A percentile compares a stretch with the other conserved stretches of the same genome.
Evolutionary conservation across 1,140 invertebrate genomes (phyloP).

Genomic region (Zaprionus vittiger): DNA sequence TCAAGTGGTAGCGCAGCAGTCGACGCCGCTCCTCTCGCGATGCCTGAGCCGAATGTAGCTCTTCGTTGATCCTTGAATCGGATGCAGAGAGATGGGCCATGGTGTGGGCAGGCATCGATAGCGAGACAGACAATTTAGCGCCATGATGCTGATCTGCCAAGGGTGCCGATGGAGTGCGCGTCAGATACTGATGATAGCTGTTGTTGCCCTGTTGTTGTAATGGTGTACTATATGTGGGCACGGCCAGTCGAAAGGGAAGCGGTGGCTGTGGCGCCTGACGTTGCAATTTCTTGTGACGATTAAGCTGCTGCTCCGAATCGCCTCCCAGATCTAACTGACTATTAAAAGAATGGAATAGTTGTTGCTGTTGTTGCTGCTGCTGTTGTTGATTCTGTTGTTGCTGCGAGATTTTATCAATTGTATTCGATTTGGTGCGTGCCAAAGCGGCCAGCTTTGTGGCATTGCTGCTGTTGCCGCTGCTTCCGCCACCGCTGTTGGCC

Average conservation of each 20-base stretch:
- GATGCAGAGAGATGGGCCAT: slow-evolving; percentile 85
- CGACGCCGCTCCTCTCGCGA: slow-evolving; percentile 89
- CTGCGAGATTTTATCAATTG: slow-evolving; percentile 55
- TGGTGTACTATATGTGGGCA: slow-evolving; percentile 59
- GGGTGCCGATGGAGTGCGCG: slow-evolving; percentile 92
- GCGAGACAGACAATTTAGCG: slow-evolving; percentile 85
- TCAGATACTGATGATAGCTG: slow-evolving; percentile 86
- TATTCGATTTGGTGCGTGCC: slow-evolving; percentile 70
- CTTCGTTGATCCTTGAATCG: slow-evolving; percentile 88
- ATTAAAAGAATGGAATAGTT: slow-evolving; percentile 59
- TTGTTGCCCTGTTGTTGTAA: slow-evolving; percentile 42
- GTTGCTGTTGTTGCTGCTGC: slow-evolving; percentile 47
- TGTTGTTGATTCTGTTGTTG: slow-evolving; percentile 35
- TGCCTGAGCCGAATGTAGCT: slow-evolving; percentile 84
- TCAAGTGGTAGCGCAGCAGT: slow-evolving; percentile 92
- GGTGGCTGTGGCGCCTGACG: slow-evolving; percentile 63
- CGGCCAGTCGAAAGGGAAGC: slow-evolving; percentile 45
- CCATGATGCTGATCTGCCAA: slow-evolving; percentile 75
- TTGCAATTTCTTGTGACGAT: slow-evolving; percentile 73
- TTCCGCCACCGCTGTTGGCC: slow-evolving; percentile 38
- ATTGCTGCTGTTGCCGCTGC: slow-evolving; percentile 59
- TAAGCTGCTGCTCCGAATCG: slow-evolving; percentile 50
- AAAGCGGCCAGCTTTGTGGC: slow-evolving; percentile 62
- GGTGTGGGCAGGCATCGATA: slow-evolving; percentile 85
- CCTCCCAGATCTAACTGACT: slow-evolving; percentile 53